Conservation (phyloP, 2,888 invertebrate genomes). For the Petrophora chlorosata region DNA sequence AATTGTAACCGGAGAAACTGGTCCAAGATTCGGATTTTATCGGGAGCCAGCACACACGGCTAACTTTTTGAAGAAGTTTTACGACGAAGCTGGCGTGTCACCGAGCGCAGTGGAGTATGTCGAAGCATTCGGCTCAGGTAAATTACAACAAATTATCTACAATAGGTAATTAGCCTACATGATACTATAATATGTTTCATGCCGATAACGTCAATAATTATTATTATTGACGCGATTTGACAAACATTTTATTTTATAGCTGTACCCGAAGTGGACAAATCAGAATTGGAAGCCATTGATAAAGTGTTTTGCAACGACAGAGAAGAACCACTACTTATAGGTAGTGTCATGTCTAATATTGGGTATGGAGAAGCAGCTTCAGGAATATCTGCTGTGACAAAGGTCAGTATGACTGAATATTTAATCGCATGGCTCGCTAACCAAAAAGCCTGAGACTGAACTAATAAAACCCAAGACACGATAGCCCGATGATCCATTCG, state of each 20-base stretch:
- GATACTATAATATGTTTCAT: too few relatives aligned
- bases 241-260: too few relatives aligned
- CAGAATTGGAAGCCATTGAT: conserved; percentile 84
- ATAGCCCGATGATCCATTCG: too few relatives aligned
- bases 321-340: conserved; percentile 82
- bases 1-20: conserved; percentile 25
- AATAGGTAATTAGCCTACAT: too few relatives aligned
- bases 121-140: conserved; percentile 88
- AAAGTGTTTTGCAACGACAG: conserved; percentile 80
- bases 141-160: too few relatives aligned
- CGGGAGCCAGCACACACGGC: conserved; percentile 37
- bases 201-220: too few relatives aligned
- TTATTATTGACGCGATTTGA: too few relatives aligned
- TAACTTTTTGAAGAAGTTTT: conserved; percentile 59
- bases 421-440: too few relatives aligned
- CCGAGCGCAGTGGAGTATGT: conserved; percentile 84
- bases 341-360: conserved; percentile 66
- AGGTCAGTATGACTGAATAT: too few relatives aligned
- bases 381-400: conserved; percentile 82
- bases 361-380: conserved; percentile 62
- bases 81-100: conserved; percentile 82
- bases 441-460: too few relatives aligned
- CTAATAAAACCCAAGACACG: too few relatives aligned
- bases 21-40: conserved; percentile 42
- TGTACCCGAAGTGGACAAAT: conserved; percentile 84